phyloP scores from a whole-genome alignment of 2,113 vertebrate species.

The Hydrolagus affinis region DNA sequence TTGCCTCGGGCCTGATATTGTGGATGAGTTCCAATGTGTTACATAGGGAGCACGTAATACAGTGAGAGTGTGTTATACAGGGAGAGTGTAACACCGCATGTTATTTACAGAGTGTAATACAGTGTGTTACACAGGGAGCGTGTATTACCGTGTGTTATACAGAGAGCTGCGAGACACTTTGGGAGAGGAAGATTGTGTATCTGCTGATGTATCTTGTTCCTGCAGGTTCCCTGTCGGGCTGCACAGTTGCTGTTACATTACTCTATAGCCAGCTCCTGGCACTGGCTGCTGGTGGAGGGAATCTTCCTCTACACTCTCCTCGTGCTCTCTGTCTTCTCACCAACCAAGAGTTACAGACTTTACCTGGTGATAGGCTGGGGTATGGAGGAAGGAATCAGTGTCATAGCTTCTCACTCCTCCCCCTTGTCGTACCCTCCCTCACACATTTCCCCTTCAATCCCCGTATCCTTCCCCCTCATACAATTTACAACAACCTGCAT shows the following conservation, averaged over 20 bases:
- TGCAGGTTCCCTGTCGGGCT: slow-evolving; percentile 46
- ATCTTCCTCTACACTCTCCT: slow-evolving; percentile 71
- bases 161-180: neutral
- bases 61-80: no score
- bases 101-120: no score
- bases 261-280: slow-evolving; percentile 72
- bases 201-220: neutral
- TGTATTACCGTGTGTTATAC: neutral
- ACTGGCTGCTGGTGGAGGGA: slow-evolving; percentile 73
- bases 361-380: slow-evolving; percentile 75
- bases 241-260: slow-evolving; percentile 73
- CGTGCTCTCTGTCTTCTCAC: slow-evolving; percentile 62
- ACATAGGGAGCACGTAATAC: neutral
- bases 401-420: no score
- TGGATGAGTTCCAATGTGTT: neutral
- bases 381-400: slow-evolving; percentile 35
- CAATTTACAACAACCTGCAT: no score
- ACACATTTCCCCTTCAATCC: no score
- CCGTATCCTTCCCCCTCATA: no score
- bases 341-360: slow-evolving; percentile 63
- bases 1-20: no score
- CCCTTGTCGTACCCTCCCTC: no score
- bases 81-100: no score
- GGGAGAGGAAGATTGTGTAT: neutral
- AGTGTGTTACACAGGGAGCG: no score